A percentile compares a stretch with the other conserved stretches of the same genome.
phyloP scores from a whole-genome alignment of 2,113 vertebrate genomes.

The Hiodon tergisus region DNA sequence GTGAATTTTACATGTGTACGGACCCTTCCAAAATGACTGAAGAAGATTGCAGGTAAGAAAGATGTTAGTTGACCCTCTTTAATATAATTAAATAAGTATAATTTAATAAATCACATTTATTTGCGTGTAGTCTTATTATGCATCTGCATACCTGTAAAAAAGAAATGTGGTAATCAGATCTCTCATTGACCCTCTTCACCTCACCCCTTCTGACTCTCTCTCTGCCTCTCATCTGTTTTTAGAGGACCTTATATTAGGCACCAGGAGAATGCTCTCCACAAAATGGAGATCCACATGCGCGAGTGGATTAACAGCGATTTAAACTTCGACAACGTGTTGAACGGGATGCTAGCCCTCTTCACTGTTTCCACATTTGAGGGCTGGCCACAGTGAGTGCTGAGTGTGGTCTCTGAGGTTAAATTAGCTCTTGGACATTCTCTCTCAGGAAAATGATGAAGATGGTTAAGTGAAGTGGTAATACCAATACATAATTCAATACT shows the following conservation, averaged over 20 bases:
- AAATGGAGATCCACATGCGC: constrained; percentile 60
- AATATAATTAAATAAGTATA: no score
- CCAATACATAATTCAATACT: background rate
- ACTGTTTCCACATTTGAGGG: constrained; percentile 91
- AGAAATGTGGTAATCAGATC: background rate
- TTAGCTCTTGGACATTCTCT: no score
- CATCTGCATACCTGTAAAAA: no score
- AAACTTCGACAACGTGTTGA: constrained; percentile 86
- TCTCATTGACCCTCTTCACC: background rate
- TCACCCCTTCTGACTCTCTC: background rate
- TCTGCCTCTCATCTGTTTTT: constrained; percentile 10
- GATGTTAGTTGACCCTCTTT: background rate
- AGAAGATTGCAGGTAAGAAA: constrained; percentile 72
- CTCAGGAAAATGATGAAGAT: no score
- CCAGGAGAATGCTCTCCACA: constrained; percentile 70
- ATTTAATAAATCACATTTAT: no score
- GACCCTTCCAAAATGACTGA: constrained; percentile 79
- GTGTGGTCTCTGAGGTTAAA: no score
- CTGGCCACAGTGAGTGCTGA: constrained; percentile 76
- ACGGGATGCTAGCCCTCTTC: constrained; percentile 90
- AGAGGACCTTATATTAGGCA: constrained; percentile 79
- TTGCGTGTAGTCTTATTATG: no score
- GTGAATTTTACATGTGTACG: constrained; percentile 79
- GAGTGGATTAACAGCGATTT: constrained; percentile 73
- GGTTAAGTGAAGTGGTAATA: no score